Evolutionary conservation across 1,140 invertebrate genomes (phyloP), one percentile per base, ranked within the genome.

Genomic region (Drusus annulatus): DNA sequence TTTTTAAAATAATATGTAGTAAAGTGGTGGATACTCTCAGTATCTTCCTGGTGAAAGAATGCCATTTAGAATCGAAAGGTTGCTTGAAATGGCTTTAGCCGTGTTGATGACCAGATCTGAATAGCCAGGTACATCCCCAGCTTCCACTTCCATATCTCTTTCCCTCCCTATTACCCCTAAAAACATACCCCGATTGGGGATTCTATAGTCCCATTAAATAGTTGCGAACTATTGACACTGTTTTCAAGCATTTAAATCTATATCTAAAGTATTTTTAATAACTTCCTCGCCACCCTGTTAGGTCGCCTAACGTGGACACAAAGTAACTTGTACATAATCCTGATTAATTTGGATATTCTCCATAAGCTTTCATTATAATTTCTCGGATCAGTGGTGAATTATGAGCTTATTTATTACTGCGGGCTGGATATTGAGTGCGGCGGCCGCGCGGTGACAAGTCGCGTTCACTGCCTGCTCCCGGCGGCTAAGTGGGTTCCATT

Each of bases 281-380:
- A 4, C 7, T n/a, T 56, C 19, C 54, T 50, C 62, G 52, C 25
- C 68, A 71, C 68, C 68, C 50, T 71, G 50, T 71, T 45, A 54
- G 58, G 31, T 54, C 65, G 6, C 51, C 56, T 71, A 17, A 21
- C 31, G 50, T 28, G 77, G 65, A 71, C 77, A 36, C 25, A 31
- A 54, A 65, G 77, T 71, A 36, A 52, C 77, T 16, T 52, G 68
- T 79, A 45, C 36, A 45, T 45, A 79, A 79, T 69, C 77, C 63
- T 79, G 77, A 79, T 79, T 25, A 36, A 79, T 79, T 54, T 13
- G 54, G 56, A 45, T 25, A 50, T 15, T 79, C 65, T 73, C 62
- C 68, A 62, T 79, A 79, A 79, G 68, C 51, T 65, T 52, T 79
- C 36, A 78, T 78, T 78, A 73, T 79, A 71, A 79, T 60, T 79